Evolutionary conservation across 2,113 vertebrate species (phyloP), one percentile per base, ranked within the genome.

Genomic region (Edolisoma coerulescens): DNA sequence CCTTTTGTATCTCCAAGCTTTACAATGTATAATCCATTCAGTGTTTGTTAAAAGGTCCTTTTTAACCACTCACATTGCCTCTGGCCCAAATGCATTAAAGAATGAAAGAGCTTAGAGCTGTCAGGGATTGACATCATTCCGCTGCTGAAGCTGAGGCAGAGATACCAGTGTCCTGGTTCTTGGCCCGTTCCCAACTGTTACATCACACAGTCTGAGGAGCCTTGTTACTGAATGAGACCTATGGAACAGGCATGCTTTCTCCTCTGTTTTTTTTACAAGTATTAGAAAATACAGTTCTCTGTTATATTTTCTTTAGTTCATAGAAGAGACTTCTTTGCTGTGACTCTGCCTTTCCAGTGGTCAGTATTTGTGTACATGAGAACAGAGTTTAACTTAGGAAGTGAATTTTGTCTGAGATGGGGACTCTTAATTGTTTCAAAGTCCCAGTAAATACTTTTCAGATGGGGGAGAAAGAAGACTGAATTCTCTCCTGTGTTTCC

Each of bases 31-130:
- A 61, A 86, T 83, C 56, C 65, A 93, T 95, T 91, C 50, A 87
- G 7, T 13, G 0, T 92, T 95, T 65, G 79, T 93, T 93, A 49
- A 90, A 95, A 94, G 45, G 54, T 69, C 9, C 42, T 92, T 93
- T 94, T 90, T 53, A 95, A 64, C 64, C 28, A 20, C 63, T 61
- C 32, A 3, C 15, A 20, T 81, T 92, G 93, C 91, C 75, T 89
- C 64, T 80, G 88, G 91, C 65, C 11, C 74, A 91, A 91, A 93
- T 39, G 73, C 88, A 91, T 96, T 96, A 94, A 87, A 64, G 77
- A 83, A 61, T 53, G 74, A 80, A 77, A 81, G 74, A 90, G 52
- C 20, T 13, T 28, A 67, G 41, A 67, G 45, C 57, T 95, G 69
- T 76, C 39, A 83, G 45, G 39, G 45, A 57, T 54, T 77, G 65